Evolutionary conservation across 2,888 invertebrate species (phyloP).

Genomic region (Ectobius pallidus): DNA sequence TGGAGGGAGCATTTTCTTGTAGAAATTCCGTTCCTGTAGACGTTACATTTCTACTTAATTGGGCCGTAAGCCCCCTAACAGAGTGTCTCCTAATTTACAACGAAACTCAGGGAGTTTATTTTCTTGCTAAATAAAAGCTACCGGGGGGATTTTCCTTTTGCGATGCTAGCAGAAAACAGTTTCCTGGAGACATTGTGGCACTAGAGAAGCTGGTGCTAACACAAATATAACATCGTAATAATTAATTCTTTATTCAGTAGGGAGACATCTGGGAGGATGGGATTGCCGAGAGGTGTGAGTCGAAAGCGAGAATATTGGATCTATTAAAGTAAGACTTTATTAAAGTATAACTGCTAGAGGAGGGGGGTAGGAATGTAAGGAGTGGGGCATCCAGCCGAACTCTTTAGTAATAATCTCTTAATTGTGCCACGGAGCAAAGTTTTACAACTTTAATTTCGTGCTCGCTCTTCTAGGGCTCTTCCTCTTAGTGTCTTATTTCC

Average conservation of each 20-base stretch:
- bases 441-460: slow-evolving; percentile 41
- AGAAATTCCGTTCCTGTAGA: not conserved
- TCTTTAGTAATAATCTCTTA: slow-evolving; percentile 41
- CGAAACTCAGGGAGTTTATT: slow-evolving; percentile 21
- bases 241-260: slow-evolving; percentile 35
- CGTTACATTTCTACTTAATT: slow-evolving; percentile 25
- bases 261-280: slow-evolving; percentile 2
- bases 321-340: slow-evolving; percentile 39
- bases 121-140: slow-evolving; percentile 23
- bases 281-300: not conserved
- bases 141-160: not conserved
- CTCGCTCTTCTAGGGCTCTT: not conserved
- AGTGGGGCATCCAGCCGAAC: not conserved
- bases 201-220: not conserved
- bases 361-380: not conserved
- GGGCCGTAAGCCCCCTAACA: slow-evolving; percentile 20
- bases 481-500: not conserved
- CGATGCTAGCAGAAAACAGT: not conserved
- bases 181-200: slow-evolving; percentile 10
- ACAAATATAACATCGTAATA: slow-evolving; percentile 22
- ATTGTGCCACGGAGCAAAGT: slow-evolving; percentile 37
- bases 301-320: slow-evolving; percentile 34
- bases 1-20: not conserved
- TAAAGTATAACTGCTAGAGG: slow-evolving; percentile 28
- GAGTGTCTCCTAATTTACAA: slow-evolving; percentile 26